Base-by-base conservation (phyloP, 23 tunicate genomes). In the Halocynthia roretzi region DNA sequence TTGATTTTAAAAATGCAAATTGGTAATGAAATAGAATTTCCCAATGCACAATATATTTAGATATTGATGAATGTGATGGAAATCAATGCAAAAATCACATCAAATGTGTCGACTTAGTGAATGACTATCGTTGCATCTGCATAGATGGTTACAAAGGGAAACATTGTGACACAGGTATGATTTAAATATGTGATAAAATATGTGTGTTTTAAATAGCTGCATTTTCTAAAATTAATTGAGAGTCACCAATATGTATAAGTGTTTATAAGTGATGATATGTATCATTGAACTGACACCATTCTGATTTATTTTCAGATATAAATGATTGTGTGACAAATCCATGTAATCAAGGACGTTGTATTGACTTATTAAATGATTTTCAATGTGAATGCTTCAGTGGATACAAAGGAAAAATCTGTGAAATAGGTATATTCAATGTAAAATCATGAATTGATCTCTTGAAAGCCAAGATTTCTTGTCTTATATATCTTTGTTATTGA, bases 391-490 rank as follows among this genome's bases (percentile, higher is more conserved):
- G 70, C 31, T 10, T 65, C 9, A 48, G 31, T 10, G 70, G 70
- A 65, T 65, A 65, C 31, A 48, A 65, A 15, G 70, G 70, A 65
- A 65, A 65, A 48, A 15, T 20, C 31, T 65, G 70, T 65, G n/a
- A 65, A 65, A 10, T 10, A 20, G 70, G 70, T 65, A 31, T 0
- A 31, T 31, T 31, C 4, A 31, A 0, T 31, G 44, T 31, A 31
- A 0, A 31, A 31, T 31, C 44, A 31, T 31, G 44, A 31, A 31
- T 31, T 31, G 44, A 31, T 31, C 44, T 31, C 44, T 1, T 31
- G 44, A 31, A 31, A 31, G 44, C 44, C 4, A 31, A 31, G 44
- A 31, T 31, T 31, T 31, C 44, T 31, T 31, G 4, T 31, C 44
- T 31, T 4, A 31, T 31, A 31, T 31, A 31, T 31, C 44, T 0